A percentile compares a stretch with the other conserved stretches of the same genome.
These are phyloP conservation scores for Tinea semifulvella DNA, from an alignment of 2,888 invertebrate genomes.

Conservation along the genomic window DNA sequence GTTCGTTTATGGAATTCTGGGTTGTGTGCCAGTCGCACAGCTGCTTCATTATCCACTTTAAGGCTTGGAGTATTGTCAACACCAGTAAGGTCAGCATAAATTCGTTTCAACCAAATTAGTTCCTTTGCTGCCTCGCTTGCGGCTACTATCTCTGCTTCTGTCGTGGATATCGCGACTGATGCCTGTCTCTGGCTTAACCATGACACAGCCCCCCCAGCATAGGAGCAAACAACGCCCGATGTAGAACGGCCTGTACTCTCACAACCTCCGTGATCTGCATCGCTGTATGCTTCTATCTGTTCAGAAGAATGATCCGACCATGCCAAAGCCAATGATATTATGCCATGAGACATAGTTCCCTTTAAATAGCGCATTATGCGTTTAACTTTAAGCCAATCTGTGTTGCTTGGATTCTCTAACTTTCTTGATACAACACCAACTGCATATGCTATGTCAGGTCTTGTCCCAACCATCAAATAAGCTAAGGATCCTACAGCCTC, in stretches of 20 bases:
- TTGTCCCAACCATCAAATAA: slow-evolving; percentile 13
- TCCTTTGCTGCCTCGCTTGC: slow-evolving; percentile 25
- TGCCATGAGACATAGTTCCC: not conserved
- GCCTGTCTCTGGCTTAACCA: slow-evolving; percentile 28
- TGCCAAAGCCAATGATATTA: too few species aligned
- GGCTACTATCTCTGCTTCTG: slow-evolving; percentile 28
- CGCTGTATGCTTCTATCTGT: slow-evolving; percentile 13
- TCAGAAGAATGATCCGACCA: not conserved
- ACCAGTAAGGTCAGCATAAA: slow-evolving; percentile 19
- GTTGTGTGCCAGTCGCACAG: slow-evolving; percentile 22
- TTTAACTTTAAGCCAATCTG: slow-evolving; percentile 15
- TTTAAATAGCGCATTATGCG: slow-evolving; percentile 12
- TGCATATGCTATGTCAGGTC: slow-evolving; percentile 14
- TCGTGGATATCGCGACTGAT: slow-evolving; percentile 27
- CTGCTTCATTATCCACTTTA: slow-evolving; percentile 23
- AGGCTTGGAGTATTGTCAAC: slow-evolving; percentile 15
- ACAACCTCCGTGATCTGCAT: slow-evolving; percentile 18
- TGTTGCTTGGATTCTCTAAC: slow-evolving; percentile 8
- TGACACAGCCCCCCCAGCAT: slow-evolving; percentile 22
- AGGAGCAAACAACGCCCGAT: slow-evolving; percentile 19
- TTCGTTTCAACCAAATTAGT: slow-evolving; percentile 24
- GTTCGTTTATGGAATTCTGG: slow-evolving; percentile 23
- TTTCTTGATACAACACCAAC: slow-evolving; percentile 14
- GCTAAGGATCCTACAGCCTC: slow-evolving; percentile 13
- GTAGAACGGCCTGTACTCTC: slow-evolving; percentile 15